Evolutionary conservation across 1,140 invertebrate genomes (phyloP).

Genomic region (Chironomus striatipennis): DNA sequence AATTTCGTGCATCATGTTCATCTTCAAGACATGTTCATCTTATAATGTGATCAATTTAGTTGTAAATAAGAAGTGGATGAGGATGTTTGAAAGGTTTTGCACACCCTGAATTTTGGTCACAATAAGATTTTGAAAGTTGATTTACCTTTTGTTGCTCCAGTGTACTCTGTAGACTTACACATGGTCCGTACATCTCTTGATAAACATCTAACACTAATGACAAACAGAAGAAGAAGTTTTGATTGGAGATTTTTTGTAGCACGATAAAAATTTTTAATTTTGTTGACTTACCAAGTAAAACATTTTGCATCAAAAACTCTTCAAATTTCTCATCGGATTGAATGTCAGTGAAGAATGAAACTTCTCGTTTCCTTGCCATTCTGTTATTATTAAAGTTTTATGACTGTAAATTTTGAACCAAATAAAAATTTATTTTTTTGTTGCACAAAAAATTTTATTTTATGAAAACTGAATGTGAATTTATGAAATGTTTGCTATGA

Average conservation of each 20-base stretch:
- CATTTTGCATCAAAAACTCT: constrained; percentile 65
- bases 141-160: constrained; percentile 81
- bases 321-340: constrained; percentile 78
- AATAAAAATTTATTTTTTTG: not conserved
- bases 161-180: constrained; percentile 73
- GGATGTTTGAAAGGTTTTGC: too few relatives aligned
- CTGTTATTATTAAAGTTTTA: too few relatives aligned
- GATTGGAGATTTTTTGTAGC: not conserved
- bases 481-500: not conserved
- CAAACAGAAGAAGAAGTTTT: constrained; percentile 29
- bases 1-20: too few relatives aligned
- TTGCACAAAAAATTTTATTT: not conserved
- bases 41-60: too few relatives aligned
- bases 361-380: constrained; percentile 61
- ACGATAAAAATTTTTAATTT: not conserved
- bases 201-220: constrained; percentile 75
- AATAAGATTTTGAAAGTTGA: not conserved
- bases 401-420: too few relatives aligned
- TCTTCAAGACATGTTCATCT: too few relatives aligned
- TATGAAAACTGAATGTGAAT: too few relatives aligned
- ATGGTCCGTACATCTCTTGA: constrained; percentile 89
- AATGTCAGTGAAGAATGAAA: constrained; percentile 66
- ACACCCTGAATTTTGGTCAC: not conserved
- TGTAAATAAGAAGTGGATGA: too few relatives aligned
- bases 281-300: constrained; percentile 59